A percentile compares a stretch with the other conserved stretches of the same genome.
Evolutionary conservation across 2,888 invertebrate species (phyloP).

Genomic region (Alsophila aescularia): DNA sequence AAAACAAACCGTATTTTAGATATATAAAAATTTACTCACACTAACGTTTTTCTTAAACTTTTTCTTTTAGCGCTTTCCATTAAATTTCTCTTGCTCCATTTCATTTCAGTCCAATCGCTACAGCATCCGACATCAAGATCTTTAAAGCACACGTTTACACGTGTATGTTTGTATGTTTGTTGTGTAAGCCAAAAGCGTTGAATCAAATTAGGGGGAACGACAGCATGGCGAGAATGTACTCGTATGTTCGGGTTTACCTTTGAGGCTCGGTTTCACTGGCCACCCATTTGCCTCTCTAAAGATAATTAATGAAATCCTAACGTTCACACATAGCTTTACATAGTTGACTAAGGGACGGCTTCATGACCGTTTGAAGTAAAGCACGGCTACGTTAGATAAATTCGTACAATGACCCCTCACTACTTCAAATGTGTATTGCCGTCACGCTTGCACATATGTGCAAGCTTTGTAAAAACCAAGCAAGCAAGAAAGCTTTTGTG

Average conservation of each 20-base stretch:
- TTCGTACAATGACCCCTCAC: too few species aligned
- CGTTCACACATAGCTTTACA: constrained; percentile 3
- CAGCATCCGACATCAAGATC: background rate
- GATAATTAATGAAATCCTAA: constrained; percentile 58
- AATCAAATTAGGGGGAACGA: constrained; percentile 49
- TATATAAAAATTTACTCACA: too few species aligned
- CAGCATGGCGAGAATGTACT: constrained; percentile 43
- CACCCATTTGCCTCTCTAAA: constrained; percentile 44
- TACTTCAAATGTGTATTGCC: too few species aligned
- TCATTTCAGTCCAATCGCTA: background rate
- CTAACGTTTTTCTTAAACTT: background rate
- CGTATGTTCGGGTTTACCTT: constrained; percentile 23
- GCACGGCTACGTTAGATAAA: too few species aligned
- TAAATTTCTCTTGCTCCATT: background rate
- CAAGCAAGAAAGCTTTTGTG: too few species aligned
- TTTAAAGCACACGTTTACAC: background rate
- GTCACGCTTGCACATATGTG: too few species aligned
- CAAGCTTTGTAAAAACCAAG: too few species aligned
- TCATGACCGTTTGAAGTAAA: too few species aligned
- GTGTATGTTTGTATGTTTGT: too few species aligned
- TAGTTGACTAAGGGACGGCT: background rate
- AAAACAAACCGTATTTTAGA: too few species aligned
- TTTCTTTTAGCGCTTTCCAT: too few species aligned
- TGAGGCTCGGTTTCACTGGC: constrained; percentile 48
- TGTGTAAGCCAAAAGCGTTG: constrained; percentile 14